Percentiles rank a stretch among this genome's conserved stretches.
Conservation (phyloP, 2,113 vertebrate species). For the Platycercus adscitus region DNA sequence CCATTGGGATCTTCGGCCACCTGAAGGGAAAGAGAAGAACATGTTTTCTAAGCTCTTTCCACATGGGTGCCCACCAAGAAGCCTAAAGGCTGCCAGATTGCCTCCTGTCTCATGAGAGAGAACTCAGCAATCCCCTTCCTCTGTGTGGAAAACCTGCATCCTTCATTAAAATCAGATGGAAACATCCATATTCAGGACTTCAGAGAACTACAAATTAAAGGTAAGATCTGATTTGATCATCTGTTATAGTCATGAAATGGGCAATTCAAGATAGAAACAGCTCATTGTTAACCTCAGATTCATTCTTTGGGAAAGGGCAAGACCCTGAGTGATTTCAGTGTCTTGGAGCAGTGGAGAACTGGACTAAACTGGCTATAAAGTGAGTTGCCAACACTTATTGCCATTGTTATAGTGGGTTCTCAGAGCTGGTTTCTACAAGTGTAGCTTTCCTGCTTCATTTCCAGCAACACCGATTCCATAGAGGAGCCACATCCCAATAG, state of each 20-base stretch:
- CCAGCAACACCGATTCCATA: neutral
- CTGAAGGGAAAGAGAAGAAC: conserved; percentile 60
- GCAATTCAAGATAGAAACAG: neutral
- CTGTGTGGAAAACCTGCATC: neutral
- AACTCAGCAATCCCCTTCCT: neutral
- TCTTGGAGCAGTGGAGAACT: neutral
- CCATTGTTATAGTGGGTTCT: neutral
- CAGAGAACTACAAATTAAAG: neutral
- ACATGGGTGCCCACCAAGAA: neutral
- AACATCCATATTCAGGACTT: neutral
- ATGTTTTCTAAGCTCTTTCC: neutral
- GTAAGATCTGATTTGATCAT: too few relatives aligned
- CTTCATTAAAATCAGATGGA: neutral
- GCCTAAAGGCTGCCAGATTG: neutral
- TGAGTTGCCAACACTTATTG: neutral
- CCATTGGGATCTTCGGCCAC: conserved; percentile 93
- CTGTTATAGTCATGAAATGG: neutral
- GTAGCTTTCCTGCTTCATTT: neutral
- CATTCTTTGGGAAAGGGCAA: neutral
- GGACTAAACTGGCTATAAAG: neutral
- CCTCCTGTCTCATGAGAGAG: neutral
- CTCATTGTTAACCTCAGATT: neutral
- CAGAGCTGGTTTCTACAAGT: neutral
- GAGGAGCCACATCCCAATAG: neutral
- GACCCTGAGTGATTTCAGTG: neutral